Evolutionary conservation across 1,140 invertebrate genomes (phyloP).

Genomic region (Lordiphosa clarofinis): DNA sequence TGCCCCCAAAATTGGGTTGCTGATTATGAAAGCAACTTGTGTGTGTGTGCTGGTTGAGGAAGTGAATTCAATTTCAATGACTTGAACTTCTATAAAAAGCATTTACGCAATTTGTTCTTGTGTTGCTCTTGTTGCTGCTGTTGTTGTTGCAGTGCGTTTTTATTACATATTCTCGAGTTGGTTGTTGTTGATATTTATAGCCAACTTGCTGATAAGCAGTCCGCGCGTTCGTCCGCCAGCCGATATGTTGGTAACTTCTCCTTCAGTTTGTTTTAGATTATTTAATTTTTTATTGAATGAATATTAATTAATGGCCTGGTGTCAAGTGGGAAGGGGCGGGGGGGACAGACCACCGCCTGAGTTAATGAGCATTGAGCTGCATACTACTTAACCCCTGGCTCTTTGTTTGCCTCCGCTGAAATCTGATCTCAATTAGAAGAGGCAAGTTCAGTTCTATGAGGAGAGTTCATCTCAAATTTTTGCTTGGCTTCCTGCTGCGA

Average conservation of each 20-base stretch:
- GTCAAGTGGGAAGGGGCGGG: not conserved
- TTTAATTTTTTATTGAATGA: conserved; percentile 35
- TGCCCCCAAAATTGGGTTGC: conserved; percentile 23
- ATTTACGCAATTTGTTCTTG: conserved; percentile 63
- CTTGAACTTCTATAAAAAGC: conserved; percentile 72
- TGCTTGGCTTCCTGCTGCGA: not conserved
- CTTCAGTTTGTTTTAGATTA: conserved; percentile 6
- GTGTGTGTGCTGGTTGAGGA: conserved; percentile 37
- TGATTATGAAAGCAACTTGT: conserved; percentile 43
- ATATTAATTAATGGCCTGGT: conserved; percentile 41
- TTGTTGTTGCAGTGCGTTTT: conserved; percentile 33
- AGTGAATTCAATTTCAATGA: conserved; percentile 66
- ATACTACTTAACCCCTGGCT: conserved; percentile 25
- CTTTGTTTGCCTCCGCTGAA: conserved; percentile 18
- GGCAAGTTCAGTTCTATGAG: conserved; percentile 26
- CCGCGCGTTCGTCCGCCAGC: not conserved
- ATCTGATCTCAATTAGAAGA: conserved; percentile 67
- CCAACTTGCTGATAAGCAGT: conserved; percentile 38
- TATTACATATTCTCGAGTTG: conserved; percentile 19
- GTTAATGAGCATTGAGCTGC: conserved; percentile 4
- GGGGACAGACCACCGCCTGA: not conserved
- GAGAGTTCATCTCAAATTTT: conserved; percentile 7
- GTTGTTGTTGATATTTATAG: conserved; percentile 32
- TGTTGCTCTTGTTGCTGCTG: conserved; percentile 18
- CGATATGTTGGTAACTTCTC: not conserved